Evolutionary conservation across 30 jellyfish, hydroid and myxozoan species (phyloP).

Genomic region (Haliclystus octoradiatus): DNA sequence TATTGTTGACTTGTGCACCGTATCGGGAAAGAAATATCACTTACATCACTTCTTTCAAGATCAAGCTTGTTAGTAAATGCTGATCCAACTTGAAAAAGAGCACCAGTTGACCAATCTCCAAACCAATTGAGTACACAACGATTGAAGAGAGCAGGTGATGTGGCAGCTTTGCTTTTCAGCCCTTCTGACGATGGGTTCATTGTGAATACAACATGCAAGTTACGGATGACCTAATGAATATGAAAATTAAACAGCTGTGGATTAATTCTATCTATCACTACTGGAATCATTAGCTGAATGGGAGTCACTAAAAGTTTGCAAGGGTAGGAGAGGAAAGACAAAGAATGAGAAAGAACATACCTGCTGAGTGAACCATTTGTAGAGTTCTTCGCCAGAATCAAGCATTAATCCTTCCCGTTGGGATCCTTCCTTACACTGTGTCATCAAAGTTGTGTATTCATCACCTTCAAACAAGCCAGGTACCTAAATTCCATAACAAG

Average conservation of each 20-base stretch:
- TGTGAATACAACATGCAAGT: constrained; percentile 93
- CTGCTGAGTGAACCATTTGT: constrained; percentile 98
- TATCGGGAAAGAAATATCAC: no score
- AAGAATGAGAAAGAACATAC: not conserved
- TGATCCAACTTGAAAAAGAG: constrained; percentile 96
- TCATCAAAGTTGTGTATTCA: constrained; percentile 90
- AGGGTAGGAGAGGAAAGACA: no score
- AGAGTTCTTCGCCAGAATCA: constrained; percentile 94
- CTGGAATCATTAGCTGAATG: no score
- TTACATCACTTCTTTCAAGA: constrained; percentile 84
- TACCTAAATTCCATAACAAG: constrained; percentile 12
- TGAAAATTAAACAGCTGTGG: not conserved
- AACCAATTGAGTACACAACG: constrained; percentile 98
- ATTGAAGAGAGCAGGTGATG: constrained; percentile 95
- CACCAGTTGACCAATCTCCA: constrained; percentile 99
- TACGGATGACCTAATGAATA: constrained; percentile 47
- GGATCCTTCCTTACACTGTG: constrained; percentile 98
- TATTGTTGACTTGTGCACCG: no score
- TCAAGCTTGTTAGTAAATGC: constrained; percentile 92
- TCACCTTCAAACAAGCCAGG: constrained; percentile 99
- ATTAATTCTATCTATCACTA: no score
- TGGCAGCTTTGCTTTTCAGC: constrained; percentile 86
- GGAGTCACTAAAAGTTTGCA: no score
- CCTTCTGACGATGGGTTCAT: constrained; percentile 98
- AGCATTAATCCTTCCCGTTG: constrained; percentile 97